Conservation (phyloP, 2,888 invertebrate species). For the Nymphalis c-album region DNA sequence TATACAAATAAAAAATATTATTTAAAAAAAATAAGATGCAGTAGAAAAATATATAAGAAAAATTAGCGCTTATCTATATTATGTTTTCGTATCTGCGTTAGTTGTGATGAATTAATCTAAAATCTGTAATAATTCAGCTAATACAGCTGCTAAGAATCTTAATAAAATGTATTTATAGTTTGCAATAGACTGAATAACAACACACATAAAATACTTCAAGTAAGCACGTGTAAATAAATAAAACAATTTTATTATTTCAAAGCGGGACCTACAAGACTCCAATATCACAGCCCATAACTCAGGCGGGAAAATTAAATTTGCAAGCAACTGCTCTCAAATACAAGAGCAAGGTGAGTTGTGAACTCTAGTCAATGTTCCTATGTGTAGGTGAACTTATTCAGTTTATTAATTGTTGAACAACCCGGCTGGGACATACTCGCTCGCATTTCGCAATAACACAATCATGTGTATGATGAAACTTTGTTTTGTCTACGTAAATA, state of each 20-base stretch:
- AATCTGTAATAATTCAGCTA: no score
- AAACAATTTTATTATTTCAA: constrained; percentile 17
- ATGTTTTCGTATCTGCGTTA: no score
- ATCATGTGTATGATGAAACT: constrained; percentile 9
- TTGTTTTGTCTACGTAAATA: not conserved
- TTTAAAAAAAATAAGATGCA: no score
- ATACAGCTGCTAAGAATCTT: not conserved
- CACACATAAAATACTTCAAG: constrained; percentile 13
- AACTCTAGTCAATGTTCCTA: constrained; percentile 23
- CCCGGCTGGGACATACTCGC: constrained; percentile 20
- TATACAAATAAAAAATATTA: no score
- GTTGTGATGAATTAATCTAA: no score
- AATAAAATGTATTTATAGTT: not conserved
- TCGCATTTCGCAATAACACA: constrained; percentile 25
- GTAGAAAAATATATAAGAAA: no score
- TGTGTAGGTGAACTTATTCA: constrained; percentile 24
- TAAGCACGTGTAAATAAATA: constrained; percentile 18
- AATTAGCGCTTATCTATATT: no score
- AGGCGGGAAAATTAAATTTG: constrained; percentile 49
- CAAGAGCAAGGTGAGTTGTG: constrained; percentile 25
- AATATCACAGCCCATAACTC: constrained; percentile 49
- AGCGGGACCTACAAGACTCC: constrained; percentile 29
- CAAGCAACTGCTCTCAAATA: constrained; percentile 45
- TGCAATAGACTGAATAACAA: not conserved
- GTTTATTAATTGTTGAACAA: constrained; percentile 34